Conservation (phyloP, 2,888 invertebrate species). For the Tricholauxania praeusta region DNA sequence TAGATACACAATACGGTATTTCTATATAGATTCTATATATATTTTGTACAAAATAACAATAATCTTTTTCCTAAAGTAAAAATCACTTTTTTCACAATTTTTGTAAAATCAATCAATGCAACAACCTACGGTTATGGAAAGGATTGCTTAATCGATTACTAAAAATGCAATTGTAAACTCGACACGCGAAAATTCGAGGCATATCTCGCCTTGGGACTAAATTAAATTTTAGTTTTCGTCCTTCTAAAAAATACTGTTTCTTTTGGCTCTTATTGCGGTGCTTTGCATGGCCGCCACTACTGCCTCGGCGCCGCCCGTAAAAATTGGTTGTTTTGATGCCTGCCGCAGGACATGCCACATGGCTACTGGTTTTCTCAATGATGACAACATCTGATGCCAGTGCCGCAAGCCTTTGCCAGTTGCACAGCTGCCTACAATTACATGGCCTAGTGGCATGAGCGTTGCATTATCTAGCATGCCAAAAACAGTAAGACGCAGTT, state of each 20-base stretch:
- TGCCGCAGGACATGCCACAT: constrained; percentile 85
- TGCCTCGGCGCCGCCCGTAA: constrained; percentile 62
- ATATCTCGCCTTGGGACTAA: background rate
- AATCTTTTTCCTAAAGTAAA: constrained; percentile 1
- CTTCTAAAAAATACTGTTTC: constrained; percentile 60
- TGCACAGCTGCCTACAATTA: constrained; percentile 81
- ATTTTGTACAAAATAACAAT: background rate
- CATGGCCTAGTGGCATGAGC: constrained; percentile 80
- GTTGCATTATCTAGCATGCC: constrained; percentile 65
- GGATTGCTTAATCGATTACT: constrained; percentile 17
- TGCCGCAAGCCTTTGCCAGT: constrained; percentile 80
- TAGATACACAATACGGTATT: too few species aligned
- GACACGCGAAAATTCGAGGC: background rate
- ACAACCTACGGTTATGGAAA: constrained; percentile 21
- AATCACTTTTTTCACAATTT: constrained; percentile 1
- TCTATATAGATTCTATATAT: too few species aligned
- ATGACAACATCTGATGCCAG: constrained; percentile 87
- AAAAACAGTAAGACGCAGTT: constrained; percentile 78
- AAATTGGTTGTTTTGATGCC: constrained; percentile 60
- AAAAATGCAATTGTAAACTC: background rate
- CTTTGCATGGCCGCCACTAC: constrained; percentile 63
- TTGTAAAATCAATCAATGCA: background rate
- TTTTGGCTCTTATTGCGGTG: constrained; percentile 56
- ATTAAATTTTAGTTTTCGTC: background rate
- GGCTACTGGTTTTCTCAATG: constrained; percentile 82